Percentiles rank a stretch among this genome's conserved stretches.
Conservation (phyloP, 2,888 invertebrate species). For the Spicauda simplicius region DNA sequence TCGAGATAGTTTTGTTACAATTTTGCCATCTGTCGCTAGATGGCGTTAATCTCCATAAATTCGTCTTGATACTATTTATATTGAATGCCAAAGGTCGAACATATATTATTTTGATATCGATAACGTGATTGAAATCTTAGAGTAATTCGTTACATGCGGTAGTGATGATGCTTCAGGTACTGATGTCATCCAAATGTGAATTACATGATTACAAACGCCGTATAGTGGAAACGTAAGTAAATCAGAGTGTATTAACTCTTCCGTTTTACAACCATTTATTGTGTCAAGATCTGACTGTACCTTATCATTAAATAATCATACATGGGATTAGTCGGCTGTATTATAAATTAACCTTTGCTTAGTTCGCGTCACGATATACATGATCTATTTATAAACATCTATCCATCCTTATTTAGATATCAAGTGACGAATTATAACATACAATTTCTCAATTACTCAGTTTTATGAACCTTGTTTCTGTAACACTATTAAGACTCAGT, state of each 20-base stretch:
- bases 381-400: no score
- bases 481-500: no score
- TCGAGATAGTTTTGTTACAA: not conserved
- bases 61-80: slow-evolving; percentile 7
- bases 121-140: not conserved
- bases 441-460: no score
- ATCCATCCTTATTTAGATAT: no score
- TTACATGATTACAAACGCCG: slow-evolving; percentile 2
- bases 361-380: no score
- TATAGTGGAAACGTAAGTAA: not conserved
- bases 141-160: not conserved
- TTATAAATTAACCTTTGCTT: no score
- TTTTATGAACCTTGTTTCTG: no score
- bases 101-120: slow-evolving; percentile 1
- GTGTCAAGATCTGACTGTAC: not conserved
- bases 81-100: slow-evolving; percentile 1
- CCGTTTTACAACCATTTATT: not conserved
- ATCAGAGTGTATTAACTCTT: slow-evolving; percentile 14
- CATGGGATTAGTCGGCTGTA: not conserved
- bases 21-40: not conserved
- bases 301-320: not conserved
- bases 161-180: not conserved
- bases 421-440: no score
- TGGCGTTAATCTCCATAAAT: not conserved
- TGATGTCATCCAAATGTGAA: slow-evolving; percentile 11